Evolutionary conservation across 1,140 invertebrate species (phyloP), one percentile per base, ranked within the genome.

Genomic region (Drosophila orosa): DNA sequence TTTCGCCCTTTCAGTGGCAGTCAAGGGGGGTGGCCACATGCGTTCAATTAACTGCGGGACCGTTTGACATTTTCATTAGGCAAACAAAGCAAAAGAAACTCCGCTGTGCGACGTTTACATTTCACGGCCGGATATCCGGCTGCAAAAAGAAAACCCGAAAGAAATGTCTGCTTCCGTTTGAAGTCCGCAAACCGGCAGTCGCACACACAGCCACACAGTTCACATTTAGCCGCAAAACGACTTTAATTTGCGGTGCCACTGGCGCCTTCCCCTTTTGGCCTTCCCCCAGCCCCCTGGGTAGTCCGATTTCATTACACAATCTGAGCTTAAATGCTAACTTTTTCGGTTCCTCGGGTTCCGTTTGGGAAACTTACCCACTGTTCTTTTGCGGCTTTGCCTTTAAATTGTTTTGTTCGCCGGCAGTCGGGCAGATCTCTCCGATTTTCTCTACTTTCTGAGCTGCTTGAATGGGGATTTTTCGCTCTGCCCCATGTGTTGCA

Each of bases 261-360:
- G 73, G 72, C 54, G 52, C 39, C 56, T 37, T 40, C 15, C 22
- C 33, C 35, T 15, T 37, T 19, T n/a, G n/a, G 52, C 29, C 42
- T 15, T 15, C 17, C 58, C 27, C 39, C 37, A 42, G 8, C 19
- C 54, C 45, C 54, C 44, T 22, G 63, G 47, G 42, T 67, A 56
- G 74, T 86, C 75, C 71, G 83, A 87, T 87, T 87, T 87, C 76
- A 87, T 87, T 87, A 87, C 78, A 87, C 66, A 87, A 89, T 83
- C 78, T 75, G 71, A 56, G 75, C 76, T 71, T 78, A 61, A 74
- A 74, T 62, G 72, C 58, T 39, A 74, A 62, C 65, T 71, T 76
- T 77, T 77, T 68, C 40, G 57, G 66, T 71, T 47, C 39, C 66
- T 68, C 60, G 68, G 59, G 35, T 74, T 83, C 76, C 57, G 60